A percentile compares a stretch with the other conserved stretches of the same genome.
These are phyloP conservation scores for Microplitis mediator DNA, from an alignment of 1,140 invertebrate species.

Conservation along the genomic window DNA sequence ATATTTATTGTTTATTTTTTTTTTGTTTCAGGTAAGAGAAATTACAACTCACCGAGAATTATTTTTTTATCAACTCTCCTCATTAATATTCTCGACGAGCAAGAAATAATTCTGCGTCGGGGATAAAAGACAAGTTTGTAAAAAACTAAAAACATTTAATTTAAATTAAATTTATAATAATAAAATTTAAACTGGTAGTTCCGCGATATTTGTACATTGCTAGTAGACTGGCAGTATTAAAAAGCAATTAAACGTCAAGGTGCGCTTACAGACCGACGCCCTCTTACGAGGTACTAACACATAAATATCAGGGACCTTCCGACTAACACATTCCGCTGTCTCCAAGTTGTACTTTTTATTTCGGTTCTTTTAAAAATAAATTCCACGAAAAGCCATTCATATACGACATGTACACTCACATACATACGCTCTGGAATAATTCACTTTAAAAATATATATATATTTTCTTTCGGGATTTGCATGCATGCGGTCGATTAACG, in stretches of 20 bases:
- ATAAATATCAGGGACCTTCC: background rate
- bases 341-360: no score
- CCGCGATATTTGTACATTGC: background rate
- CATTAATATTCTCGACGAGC: background rate
- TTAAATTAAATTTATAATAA: background rate
- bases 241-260: slow-evolving; percentile 20
- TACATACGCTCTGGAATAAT: background rate
- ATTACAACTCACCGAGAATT: background rate
- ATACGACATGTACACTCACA: background rate
- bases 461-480: slow-evolving; percentile 16
- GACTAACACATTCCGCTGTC: no score
- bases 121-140: background rate
- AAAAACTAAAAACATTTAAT: background rate
- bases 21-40: slow-evolving; percentile 41
- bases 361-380: no score
- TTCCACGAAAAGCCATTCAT: background rate
- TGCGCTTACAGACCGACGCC: background rate
- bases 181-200: background rate
- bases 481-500: slow-evolving; percentile 16
- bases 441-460: slow-evolving; percentile 8
- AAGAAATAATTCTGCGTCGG: no score
- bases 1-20: slow-evolving; percentile 15
- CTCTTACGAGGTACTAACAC: background rate
- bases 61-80: background rate
- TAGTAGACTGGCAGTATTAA: slow-evolving; percentile 13